These are phyloP conservation scores for Lucifuga dentata DNA, from an alignment of 2,113 vertebrate species.

Conservation along the genomic window DNA sequence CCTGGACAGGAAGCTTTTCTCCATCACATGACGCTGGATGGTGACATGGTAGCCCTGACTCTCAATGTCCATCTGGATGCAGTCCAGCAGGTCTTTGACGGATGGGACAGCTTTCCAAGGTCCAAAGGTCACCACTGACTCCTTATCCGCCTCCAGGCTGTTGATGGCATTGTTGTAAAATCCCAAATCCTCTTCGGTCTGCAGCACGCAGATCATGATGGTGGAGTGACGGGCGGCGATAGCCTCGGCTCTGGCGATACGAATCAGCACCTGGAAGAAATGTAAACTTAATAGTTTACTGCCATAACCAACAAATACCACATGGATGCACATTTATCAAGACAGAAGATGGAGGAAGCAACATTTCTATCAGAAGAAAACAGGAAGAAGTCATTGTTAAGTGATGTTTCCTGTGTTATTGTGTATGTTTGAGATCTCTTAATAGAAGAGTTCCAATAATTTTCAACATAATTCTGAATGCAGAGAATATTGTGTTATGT, in stretches of 20 bases:
- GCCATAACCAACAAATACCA: too few species aligned
- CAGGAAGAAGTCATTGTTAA: too few species aligned
- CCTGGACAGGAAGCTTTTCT: slow-evolving; percentile 83
- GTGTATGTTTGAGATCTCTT: too few species aligned
- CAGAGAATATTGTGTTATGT: too few species aligned
- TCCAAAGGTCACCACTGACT: slow-evolving; percentile 91
- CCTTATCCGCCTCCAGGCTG: slow-evolving; percentile 84
- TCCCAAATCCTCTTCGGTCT: slow-evolving; percentile 81
- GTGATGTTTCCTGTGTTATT: too few species aligned
- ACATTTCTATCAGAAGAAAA: too few species aligned
- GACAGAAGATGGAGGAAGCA: too few species aligned
- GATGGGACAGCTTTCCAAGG: slow-evolving; percentile 86
- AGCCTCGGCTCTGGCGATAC: slow-evolving; percentile 89
- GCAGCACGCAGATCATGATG: slow-evolving; percentile 86
- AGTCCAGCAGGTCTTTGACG: slow-evolving; percentile 87
- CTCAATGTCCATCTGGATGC: slow-evolving; percentile 88
- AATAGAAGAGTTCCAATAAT: too few species aligned
- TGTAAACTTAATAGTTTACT: too few species aligned
- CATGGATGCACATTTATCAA: too few species aligned
- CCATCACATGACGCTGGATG: slow-evolving; percentile 65
- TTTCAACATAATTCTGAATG: too few species aligned
- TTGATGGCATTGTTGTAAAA: slow-evolving; percentile 80
- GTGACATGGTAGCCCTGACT: slow-evolving; percentile 86
- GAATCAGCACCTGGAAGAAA: slow-evolving; percentile 81
- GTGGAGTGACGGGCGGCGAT: slow-evolving; percentile 84